These are phyloP conservation scores for Amphimallon solstitiale DNA, from an alignment of 2,888 invertebrate genomes.

Conservation along the genomic window DNA sequence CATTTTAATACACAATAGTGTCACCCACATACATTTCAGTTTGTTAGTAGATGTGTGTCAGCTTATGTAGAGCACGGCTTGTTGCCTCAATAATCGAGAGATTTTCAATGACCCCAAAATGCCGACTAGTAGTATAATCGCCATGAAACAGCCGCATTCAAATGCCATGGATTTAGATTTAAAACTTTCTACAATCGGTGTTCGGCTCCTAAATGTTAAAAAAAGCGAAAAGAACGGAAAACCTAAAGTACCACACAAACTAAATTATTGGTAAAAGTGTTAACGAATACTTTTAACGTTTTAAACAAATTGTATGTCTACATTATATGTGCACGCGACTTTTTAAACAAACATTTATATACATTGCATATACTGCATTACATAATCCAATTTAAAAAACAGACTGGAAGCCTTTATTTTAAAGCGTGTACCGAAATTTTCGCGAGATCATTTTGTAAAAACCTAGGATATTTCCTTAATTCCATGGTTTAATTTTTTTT, in stretches of 20 bases:
- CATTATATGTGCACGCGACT: no score
- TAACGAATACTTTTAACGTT: no score
- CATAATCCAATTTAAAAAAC: conserved; percentile 26
- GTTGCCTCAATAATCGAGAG: conserved; percentile 54
- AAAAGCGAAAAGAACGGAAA: conserved; percentile 15
- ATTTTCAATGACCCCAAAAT: conserved; percentile 58
- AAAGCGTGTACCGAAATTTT: background rate
- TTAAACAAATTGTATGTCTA: no score
- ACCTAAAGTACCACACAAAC: background rate
- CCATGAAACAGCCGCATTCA: conserved; percentile 47
- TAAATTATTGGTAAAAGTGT: no score
- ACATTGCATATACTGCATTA: conserved; percentile 2
- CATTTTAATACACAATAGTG: conserved; percentile 39
- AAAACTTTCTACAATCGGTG: conserved; percentile 41
- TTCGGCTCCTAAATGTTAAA: conserved; percentile 3
- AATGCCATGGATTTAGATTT: conserved; percentile 46
- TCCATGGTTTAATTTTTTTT: background rate
- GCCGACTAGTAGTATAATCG: conserved; percentile 52
- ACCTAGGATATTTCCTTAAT: background rate
- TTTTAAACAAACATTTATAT: no score
- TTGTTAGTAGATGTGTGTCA: conserved; percentile 49
- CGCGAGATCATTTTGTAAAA: background rate
- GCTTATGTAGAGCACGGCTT: conserved; percentile 55
- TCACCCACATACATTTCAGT: conserved; percentile 46
- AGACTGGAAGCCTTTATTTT: conserved; percentile 2